phyloP scores from a whole-genome alignment of 2,888 invertebrate genomes.

The Parnassius glacialis region DNA sequence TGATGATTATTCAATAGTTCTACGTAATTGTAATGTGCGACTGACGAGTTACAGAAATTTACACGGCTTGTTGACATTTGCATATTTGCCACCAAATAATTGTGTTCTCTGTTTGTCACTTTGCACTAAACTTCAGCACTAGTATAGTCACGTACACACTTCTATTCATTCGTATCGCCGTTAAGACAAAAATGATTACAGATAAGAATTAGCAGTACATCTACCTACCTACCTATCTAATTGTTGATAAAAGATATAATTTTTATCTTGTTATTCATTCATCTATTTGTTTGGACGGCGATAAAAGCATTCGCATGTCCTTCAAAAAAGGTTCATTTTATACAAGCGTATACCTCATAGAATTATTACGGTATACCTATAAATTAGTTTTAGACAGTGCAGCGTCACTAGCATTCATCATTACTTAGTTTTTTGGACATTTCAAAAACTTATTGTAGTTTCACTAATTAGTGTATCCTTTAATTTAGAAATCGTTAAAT shows the following conservation, averaged over 20 bases:
- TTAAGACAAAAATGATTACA: conserved; percentile 48
- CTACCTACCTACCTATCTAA: conserved; percentile 31
- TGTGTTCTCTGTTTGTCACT: conserved; percentile 8
- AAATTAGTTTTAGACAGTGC: too few species aligned
- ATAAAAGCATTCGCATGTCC: conserved; percentile 17
- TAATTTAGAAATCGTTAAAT: too few species aligned
- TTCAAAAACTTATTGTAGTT: too few species aligned
- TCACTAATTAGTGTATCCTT: too few species aligned
- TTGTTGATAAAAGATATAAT: conserved; percentile 55
- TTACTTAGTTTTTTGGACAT: too few species aligned
- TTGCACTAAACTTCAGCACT: conserved; percentile 21
- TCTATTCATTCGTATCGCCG: conserved; percentile 44
- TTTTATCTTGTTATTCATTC: conserved; percentile 50
- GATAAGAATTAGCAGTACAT: conserved; percentile 58
- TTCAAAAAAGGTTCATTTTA: background rate
- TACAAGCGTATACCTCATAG: too few species aligned
- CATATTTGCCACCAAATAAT: conserved; percentile 42
- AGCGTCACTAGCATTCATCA: too few species aligned
- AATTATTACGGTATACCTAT: too few species aligned
- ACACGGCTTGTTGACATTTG: conserved; percentile 65
- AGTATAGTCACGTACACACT: conserved; percentile 37
- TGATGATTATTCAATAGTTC: conserved; percentile 62
- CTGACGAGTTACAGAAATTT: conserved; percentile 62
- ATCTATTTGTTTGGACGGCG: conserved; percentile 35
- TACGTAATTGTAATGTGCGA: conserved; percentile 68